Percentiles rank a stretch among this genome's conserved stretches.
Conservation (phyloP, 2,113 vertebrate species). For the Serilophus lunatus region DNA sequence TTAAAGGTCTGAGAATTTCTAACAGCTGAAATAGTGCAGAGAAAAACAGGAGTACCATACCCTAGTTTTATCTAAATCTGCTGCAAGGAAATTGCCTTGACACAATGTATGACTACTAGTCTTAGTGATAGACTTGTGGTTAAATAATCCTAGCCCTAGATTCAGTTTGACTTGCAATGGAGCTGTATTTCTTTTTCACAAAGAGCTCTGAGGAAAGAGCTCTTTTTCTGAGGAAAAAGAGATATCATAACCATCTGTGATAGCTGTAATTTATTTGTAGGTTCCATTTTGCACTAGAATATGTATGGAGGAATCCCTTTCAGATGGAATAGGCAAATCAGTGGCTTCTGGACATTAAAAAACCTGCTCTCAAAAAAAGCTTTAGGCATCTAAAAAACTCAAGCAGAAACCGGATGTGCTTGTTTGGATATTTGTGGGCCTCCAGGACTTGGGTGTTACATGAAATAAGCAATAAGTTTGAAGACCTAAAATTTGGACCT, state of each 20-base stretch:
- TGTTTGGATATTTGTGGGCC: not conserved
- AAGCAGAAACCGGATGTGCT: not conserved
- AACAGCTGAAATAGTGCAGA: not conserved
- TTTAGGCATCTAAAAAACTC: not conserved
- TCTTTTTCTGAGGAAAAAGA: not conserved
- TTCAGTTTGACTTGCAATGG: not conserved
- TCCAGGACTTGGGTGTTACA: not conserved
- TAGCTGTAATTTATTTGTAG: not conserved
- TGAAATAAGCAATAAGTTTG: not conserved
- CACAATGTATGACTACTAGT: not conserved
- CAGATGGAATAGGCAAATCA: not conserved
- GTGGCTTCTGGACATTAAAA: not conserved
- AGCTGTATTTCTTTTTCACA: not conserved
- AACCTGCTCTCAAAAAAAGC: not conserved
- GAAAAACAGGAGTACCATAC: not conserved
- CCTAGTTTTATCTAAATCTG: not conserved
- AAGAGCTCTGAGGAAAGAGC: too few species aligned
- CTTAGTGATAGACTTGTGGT: not conserved
- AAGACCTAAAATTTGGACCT: not conserved
- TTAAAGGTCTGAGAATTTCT: not conserved
- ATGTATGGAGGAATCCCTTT: not conserved
- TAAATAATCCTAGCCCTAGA: not conserved
- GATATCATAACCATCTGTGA: not conserved
- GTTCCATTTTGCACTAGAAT: not conserved
- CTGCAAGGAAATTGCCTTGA: not conserved